Evolutionary conservation across 2,797 vertebrate genomes (phyloP).

Genomic region (Xenopus petersii): DNA sequence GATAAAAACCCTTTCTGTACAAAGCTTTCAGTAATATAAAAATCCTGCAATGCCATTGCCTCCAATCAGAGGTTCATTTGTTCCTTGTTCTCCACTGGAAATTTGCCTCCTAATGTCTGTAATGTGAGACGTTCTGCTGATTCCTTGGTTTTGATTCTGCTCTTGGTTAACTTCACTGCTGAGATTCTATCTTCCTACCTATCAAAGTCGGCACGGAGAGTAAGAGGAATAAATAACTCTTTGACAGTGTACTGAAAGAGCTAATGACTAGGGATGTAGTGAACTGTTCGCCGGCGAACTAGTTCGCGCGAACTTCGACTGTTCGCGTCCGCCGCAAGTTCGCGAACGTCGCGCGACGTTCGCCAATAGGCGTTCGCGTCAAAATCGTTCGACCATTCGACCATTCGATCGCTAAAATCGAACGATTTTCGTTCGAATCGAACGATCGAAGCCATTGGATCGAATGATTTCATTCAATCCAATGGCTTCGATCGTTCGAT

Average conservation of each 20-base stretch:
- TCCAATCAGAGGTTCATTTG: background rate
- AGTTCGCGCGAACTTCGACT: too few species aligned
- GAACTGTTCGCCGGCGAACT: too few species aligned
- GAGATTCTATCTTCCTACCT: slow-evolving; percentile 33
- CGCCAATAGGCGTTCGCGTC: too few species aligned
- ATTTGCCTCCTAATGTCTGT: slow-evolving; percentile 21
- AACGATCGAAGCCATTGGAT: too few species aligned
- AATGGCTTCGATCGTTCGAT: too few species aligned
- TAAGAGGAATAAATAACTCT: slow-evolving; percentile 18
- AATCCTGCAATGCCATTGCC: background rate
- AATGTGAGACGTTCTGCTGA: slow-evolving; percentile 27
- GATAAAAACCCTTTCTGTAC: too few species aligned
- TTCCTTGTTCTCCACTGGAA: background rate
- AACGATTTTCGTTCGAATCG: too few species aligned
- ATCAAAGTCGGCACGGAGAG: slow-evolving; percentile 28
- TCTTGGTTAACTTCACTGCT: slow-evolving; percentile 24
- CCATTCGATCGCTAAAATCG: too few species aligned
- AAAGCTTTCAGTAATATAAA: background rate
- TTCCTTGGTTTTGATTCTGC: slow-evolving; percentile 5
- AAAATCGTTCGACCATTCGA: too few species aligned
- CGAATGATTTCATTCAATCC: too few species aligned
- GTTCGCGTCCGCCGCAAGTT: too few species aligned
- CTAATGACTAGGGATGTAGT: slow-evolving; percentile 35
- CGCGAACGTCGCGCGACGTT: too few species aligned
- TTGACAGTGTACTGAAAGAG: slow-evolving; percentile 15